These are phyloP conservation scores for Nyctereutes procyonoides DNA, from an alignment of 2,113 vertebrate species.

Conservation along the genomic window DNA sequence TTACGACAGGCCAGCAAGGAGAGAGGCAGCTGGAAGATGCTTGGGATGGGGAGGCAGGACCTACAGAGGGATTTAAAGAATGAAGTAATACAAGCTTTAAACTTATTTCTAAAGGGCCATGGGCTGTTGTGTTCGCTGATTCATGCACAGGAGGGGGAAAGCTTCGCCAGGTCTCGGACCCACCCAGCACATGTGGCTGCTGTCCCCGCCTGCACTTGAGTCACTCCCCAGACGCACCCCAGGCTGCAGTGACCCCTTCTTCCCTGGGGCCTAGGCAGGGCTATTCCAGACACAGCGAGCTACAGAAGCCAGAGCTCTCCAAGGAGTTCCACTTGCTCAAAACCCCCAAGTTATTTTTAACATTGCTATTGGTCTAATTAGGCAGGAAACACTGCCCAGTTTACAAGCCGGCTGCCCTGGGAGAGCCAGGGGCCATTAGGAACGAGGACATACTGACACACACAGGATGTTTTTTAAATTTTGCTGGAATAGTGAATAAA, in stretches of 20 bases:
- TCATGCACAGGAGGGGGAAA: not conserved
- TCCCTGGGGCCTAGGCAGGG: constrained; percentile 70
- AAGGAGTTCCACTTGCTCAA: not conserved
- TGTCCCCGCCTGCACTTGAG: constrained; percentile 14
- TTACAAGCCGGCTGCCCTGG: not conserved
- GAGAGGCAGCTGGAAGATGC: not conserved
- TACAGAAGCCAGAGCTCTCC: not conserved
- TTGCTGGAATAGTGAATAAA: not conserved
- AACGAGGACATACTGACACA: not conserved
- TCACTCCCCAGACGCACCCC: constrained; percentile 37
- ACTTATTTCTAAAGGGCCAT: not conserved
- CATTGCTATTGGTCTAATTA: not conserved
- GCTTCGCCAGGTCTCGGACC: not conserved
- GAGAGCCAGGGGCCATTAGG: not conserved
- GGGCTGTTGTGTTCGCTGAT: not conserved
- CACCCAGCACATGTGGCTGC: not conserved
- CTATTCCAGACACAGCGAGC: constrained; percentile 59
- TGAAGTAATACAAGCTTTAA: not conserved
- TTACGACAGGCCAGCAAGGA: not conserved
- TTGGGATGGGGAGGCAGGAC: rapidly evolving
- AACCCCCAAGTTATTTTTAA: not conserved
- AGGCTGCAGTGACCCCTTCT: not conserved
- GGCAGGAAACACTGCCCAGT: not conserved
- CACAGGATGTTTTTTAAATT: not conserved
- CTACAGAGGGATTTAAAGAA: not conserved